Conservation (phyloP, 2,113 vertebrate species). For the Lipophrys pholis region DNA sequence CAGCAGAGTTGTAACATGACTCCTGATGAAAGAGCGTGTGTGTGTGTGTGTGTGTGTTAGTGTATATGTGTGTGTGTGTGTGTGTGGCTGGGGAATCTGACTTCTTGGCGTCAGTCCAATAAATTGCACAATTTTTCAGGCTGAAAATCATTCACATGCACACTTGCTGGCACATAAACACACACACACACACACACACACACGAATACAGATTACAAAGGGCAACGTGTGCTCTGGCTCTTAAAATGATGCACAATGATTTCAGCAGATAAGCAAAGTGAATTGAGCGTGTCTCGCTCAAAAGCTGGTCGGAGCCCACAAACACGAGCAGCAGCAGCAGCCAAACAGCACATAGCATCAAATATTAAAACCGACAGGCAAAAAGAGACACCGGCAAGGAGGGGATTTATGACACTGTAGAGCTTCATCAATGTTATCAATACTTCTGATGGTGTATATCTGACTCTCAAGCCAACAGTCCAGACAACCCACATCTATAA, state of each 20-base stretch:
- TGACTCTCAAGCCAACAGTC: neutral
- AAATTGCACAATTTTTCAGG: conserved; percentile 60
- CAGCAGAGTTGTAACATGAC: too few relatives aligned
- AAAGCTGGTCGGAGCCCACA: conserved; percentile 19
- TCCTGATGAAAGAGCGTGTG: too few relatives aligned
- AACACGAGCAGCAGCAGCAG: neutral
- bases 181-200: too few relatives aligned
- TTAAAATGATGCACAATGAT: conserved; percentile 21
- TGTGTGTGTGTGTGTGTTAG: conserved; percentile 17
- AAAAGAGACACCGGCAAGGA: neutral
- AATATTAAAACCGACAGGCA: neutral
- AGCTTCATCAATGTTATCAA: neutral
- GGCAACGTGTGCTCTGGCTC: conserved; percentile 17
- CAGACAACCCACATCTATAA: neutral
- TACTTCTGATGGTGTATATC: conserved; percentile 7
- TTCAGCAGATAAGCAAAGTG: conserved; percentile 18
- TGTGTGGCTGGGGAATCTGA: conserved; percentile 45
- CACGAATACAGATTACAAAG: conserved; percentile 19
- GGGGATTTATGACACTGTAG: conserved; percentile 11
- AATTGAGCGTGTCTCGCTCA: neutral
- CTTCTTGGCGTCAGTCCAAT: conserved; percentile 63
- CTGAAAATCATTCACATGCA: conserved; percentile 32
- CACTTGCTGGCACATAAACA: conserved; percentile 8
- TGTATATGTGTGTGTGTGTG: conserved; percentile 34
- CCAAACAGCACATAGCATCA: neutral